A percentile compares a stretch with the other conserved stretches of the same genome.
phyloP scores from a whole-genome alignment of 2,113 vertebrate genomes.

The Cacatua alba region DNA sequence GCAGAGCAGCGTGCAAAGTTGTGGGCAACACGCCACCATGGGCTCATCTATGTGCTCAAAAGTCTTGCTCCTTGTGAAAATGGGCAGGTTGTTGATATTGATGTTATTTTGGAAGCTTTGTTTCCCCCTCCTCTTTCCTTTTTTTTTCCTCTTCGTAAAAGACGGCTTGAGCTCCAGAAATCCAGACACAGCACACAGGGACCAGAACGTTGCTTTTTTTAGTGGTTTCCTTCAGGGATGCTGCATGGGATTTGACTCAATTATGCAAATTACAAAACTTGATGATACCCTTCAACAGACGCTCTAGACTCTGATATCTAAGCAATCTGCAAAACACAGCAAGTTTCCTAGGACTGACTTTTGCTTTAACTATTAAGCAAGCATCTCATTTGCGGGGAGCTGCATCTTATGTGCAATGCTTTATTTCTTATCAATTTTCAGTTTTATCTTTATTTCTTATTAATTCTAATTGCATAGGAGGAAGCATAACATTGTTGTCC shows the following conservation, averaged over 20 bases:
- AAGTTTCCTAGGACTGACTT: constrained; percentile 28
- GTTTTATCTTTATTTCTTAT: neutral
- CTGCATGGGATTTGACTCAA: constrained; percentile 58
- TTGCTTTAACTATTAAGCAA: constrained; percentile 30
- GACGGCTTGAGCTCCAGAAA: constrained; percentile 36
- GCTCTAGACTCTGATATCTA: constrained; percentile 31
- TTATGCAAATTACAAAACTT: constrained; percentile 63
- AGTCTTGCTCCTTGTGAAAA: neutral
- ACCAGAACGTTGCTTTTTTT: constrained; percentile 54
- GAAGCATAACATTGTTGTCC: neutral
- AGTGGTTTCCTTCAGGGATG: constrained; percentile 48
- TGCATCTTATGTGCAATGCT: neutral
- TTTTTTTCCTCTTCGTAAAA: neutral
- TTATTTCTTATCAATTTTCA: neutral
- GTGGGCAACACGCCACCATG: accelerated
- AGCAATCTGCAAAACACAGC: constrained; percentile 46
- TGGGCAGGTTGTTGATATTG: neutral
- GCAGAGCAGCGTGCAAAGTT: neutral
- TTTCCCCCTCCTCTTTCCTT: no score
- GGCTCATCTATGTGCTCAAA: neutral
- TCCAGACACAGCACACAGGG: constrained; percentile 18
- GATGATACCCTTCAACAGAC: constrained; percentile 54
- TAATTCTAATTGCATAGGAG: neutral
- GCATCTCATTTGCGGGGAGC: neutral
- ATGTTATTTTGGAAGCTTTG: neutral